Base-by-base conservation (phyloP, 2,888 invertebrate genomes). In the Clostera curtula region DNA sequence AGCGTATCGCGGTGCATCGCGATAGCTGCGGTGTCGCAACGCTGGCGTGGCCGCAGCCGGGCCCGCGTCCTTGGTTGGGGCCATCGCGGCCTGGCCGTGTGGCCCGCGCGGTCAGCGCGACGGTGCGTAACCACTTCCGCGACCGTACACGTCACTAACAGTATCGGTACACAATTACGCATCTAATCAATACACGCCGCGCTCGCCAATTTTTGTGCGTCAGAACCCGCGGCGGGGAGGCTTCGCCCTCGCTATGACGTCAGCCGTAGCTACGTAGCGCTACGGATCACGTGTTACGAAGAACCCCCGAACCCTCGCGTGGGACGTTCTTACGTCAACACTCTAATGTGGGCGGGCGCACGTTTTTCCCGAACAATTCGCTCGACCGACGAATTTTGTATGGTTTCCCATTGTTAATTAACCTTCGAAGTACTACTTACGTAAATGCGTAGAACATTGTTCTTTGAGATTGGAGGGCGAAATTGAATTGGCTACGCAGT, bases 71-170 rank as follows among this genome's bases (percentile, higher is more conserved):
- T 35, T 26, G 38, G 29, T 39, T 36, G 36, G 38, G n/a, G 34
- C 46, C 40, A 43, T 49, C 50, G 44, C 56, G 56, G 52, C 45
- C 52, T 49, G 40, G 37, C 43, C 11, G 43, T 42, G 37, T 43
- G 48, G 41, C 37, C 40, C 42, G 33, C 41, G 40, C 25, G 34
- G 41, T 50, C 45, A 47, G 56, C 44, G 47, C 67, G 70, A 50
- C 67, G 62, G 58, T 58, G 71, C 73, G 73, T 70, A 65, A 63
- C 68, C 49, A 50, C 68, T 77, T 80, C 79, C 75, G 72, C 62
- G 55, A 49, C 56, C 43, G 39, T 42, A 57, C 51, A 65, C 71
- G 67, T 70, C 64, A 64, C 43, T 32, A 43, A 32, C 33, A 34
- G 20, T 41, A 41, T 41, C 27, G 40, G 34, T 43, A 30, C 39